Evolutionary conservation across 2,797 vertebrate genomes (phyloP).

Genomic region (Protosalanx chinensis): DNA sequence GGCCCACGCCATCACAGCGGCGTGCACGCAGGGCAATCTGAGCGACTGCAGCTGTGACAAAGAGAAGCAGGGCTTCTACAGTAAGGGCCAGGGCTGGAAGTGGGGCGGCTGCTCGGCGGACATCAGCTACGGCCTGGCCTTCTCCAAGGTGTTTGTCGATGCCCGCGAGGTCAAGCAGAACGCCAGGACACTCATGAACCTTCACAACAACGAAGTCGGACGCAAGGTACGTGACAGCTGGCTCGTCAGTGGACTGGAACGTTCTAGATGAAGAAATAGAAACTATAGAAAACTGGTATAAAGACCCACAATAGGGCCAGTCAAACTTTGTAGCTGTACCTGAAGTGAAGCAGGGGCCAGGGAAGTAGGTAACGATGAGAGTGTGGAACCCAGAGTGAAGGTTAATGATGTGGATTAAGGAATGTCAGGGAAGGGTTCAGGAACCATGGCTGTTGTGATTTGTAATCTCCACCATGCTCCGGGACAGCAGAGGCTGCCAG

Average conservation of each 20-base stretch:
- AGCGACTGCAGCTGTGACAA: constrained; percentile 97
- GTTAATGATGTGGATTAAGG: constrained; percentile 39
- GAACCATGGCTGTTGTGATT: constrained; percentile 41
- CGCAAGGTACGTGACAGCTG: constrained; percentile 82
- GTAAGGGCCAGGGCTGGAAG: constrained; percentile 93
- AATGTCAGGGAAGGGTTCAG: constrained; percentile 21
- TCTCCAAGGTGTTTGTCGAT: constrained; percentile 96
- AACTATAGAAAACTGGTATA: not conserved
- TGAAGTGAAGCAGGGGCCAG: not conserved
- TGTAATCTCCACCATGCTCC: constrained; percentile 41
- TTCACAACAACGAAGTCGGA: constrained; percentile 96
- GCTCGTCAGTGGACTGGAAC: not conserved
- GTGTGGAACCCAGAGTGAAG: constrained; percentile 11
- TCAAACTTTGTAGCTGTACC: not conserved
- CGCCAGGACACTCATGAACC: constrained; percentile 94
- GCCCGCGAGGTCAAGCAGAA: constrained; percentile 96
- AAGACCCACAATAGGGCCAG: not conserved
- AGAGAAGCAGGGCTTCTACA: constrained; percentile 95
- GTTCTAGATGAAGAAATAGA: not conserved
- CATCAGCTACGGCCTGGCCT: constrained; percentile 90
- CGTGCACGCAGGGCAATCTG: constrained; percentile 95
- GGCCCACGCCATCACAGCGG: constrained; percentile 90
- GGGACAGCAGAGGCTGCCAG: constrained; percentile 42
- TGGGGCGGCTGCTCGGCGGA: constrained; percentile 98
- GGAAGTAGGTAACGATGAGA: not conserved